Percentiles rank a stretch among this genome's conserved stretches.
Conservation (phyloP, 1,140 invertebrate genomes). For the Leptonema lineaticorne region DNA sequence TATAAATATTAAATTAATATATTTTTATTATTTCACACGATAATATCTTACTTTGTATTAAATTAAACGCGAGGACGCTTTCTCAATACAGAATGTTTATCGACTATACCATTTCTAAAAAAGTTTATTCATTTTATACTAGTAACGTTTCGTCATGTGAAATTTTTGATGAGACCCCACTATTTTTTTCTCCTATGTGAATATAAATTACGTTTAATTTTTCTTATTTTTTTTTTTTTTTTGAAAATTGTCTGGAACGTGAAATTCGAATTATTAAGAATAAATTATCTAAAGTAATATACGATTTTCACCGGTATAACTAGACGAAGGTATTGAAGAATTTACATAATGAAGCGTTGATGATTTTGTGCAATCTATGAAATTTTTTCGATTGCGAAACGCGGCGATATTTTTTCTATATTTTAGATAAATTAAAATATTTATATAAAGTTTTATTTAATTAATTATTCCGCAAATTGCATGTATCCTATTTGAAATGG, state of each 20-base stretch:
- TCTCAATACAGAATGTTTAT: not conserved
- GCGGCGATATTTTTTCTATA: no score
- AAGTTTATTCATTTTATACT: no score
- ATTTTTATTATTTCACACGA: not conserved
- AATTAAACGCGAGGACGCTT: not conserved
- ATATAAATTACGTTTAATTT: no score
- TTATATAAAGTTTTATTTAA: no score
- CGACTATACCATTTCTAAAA: no score
- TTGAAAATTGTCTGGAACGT: constrained; percentile 4
- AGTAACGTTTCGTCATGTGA: not conserved
- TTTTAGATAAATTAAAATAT: no score
- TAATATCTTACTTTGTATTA: not conserved
- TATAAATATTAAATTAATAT: not conserved
- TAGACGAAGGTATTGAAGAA: not conserved
- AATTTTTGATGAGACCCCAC: not conserved
- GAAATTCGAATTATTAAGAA: constrained; percentile 2
- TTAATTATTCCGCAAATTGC: no score
- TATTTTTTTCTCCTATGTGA: no score
- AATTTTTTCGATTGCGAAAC: no score
- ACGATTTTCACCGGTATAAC: not conserved
- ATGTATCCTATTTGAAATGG: no score
- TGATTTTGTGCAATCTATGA: no score
- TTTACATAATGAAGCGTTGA: constrained; percentile 6
- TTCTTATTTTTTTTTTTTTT: no score
- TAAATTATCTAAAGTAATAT: not conserved